Evolutionary conservation across 2,113 vertebrate species (phyloP), one percentile per base, ranked within the genome.

Genomic region (Eulemur rufifrons): DNA sequence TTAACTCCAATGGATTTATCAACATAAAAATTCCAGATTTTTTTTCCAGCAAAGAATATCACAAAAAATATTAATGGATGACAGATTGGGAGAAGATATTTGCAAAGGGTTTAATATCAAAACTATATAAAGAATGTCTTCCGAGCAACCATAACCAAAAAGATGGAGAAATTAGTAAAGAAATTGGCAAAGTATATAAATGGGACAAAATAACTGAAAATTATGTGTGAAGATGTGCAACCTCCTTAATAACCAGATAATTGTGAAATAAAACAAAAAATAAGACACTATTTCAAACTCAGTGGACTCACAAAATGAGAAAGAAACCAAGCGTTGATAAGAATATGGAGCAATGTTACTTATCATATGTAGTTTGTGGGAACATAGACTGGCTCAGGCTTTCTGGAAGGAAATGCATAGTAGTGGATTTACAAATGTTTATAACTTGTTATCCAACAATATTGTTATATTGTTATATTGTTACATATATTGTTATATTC

Each of bases 221-320:
- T n/a, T 82, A 42, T n/a, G 18, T 39, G 21, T 32, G 83, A 68
- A 88, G 17, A n/a, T 77, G 3, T 78, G 6, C 23, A 77, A 88
- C 7, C 5, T 89, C 32, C 39, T 61, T 89, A 68, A n/a, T 85
- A 89, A 93, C 85, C 7, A 88, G 81, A 91, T 45, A 66, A 50
- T 80, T 3, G 15, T 1, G 34, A 94, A 47, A 66, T 77, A 52
- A 82, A 92, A 69, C 23, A 32, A 66, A 39, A 50, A 50, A 50
- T 27, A 37, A 94, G 54, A 78, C 68, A 25, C 2, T 17, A 13
- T 8, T 83, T 59, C 47, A 52, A 4, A 37, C 13, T 13, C 12
- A 23, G 2, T 86, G 63, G 29, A 68, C 39, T 88, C 11, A 69
- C 29, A 80, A 61, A 88, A 54, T 50, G 12, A 47, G 64, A 85